A percentile compares a stretch with the other conserved stretches of the same genome.
These are phyloP conservation scores for Ancistrus triradiatus DNA, from an alignment of 2,113 vertebrate genomes.

Conservation along the genomic window DNA sequence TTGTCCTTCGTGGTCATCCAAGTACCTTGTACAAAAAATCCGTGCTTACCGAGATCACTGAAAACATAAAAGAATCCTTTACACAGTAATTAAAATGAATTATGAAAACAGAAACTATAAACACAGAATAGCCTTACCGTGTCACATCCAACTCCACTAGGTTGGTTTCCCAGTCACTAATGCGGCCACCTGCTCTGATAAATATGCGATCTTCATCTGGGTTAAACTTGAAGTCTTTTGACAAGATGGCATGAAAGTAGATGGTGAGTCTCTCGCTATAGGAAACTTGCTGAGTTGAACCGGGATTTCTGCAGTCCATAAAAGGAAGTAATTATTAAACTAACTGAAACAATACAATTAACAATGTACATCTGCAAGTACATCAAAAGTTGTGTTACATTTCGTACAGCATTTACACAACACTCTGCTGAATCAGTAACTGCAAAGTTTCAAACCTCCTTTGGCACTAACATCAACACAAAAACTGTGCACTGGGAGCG, in stretches of 20 bases:
- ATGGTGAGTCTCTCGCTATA: slow-evolving; percentile 60
- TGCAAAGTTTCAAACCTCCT: too few relatives aligned
- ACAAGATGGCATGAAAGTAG: slow-evolving; percentile 85
- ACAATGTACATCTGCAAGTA: too few relatives aligned
- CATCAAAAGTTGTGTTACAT: too few relatives aligned
- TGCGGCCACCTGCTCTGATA: slow-evolving; percentile 50
- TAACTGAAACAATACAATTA: too few relatives aligned
- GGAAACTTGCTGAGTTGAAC: slow-evolving; percentile 43
- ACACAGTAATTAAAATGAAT: too few relatives aligned
- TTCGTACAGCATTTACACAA: too few relatives aligned
- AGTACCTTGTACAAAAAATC: slow-evolving; percentile 73
- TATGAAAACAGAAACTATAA: background rate
- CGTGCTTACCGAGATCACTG: slow-evolving; percentile 67
- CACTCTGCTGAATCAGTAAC: too few relatives aligned
- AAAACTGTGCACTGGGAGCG: too few relatives aligned
- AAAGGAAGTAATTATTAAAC: slow-evolving; percentile 7
- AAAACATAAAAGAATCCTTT: background rate
- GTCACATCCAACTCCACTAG: slow-evolving; percentile 43
- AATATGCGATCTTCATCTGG: slow-evolving; percentile 51
- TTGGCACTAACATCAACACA: too few relatives aligned
- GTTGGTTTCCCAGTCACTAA: slow-evolving; percentile 50
- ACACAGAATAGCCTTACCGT: slow-evolving; percentile 45
- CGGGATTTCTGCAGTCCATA: slow-evolving; percentile 36
- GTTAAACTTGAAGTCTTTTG: slow-evolving; percentile 76
- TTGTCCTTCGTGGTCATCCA: slow-evolving; percentile 43